Evolutionary conservation across 2,113 vertebrate species (phyloP), one percentile per base, ranked within the genome.

Genomic region (Aythya baeri): DNA sequence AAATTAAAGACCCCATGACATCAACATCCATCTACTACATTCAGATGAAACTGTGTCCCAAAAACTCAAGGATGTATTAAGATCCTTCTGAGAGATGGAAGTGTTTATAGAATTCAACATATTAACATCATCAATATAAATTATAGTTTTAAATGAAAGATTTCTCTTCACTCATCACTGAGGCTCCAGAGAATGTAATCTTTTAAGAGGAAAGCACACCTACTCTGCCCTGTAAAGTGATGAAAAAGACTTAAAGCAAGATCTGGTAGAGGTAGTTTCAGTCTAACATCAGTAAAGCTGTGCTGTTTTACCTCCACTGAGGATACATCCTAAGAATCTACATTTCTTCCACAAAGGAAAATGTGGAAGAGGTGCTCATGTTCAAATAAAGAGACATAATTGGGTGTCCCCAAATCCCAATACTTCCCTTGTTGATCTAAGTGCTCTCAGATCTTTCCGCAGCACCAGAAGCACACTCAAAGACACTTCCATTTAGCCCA

Each of bases 1-100:
- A 96, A 96, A 97, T 97, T 95, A 96, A 93, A 96, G 96, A 95
- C 94, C 92, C 93, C 94, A 95, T 85, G 96, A 95, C 93, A 96
- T 93, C 92, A 77, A 89, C 58, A 84, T 94, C 88, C 70, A 88
- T 96, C 92, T 92, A 93, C 92, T 91, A 73, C 66, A 59, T 31
- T 34, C 67, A 89, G 77, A 94, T 87, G 78, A 96, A 96, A 80
- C 7, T 3, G 50, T 63, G 74, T 74, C 88, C 93, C 91, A 92
- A 93, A 52, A 94, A 92, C 86, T 96, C 93, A 89, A 92, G 81
- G 86, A 83, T 67, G 38, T 87, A 92, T 92, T 95, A 89, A 93
- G 86, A 83, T 46, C 74, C 74, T 77, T 96, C 54, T 2, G 9
- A 89, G 82, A 96, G 27, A 92, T 74, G 59, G 83, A 95, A 94